phyloP scores from a whole-genome alignment of 1,140 invertebrate species.

The Bacillus rossius region DNA sequence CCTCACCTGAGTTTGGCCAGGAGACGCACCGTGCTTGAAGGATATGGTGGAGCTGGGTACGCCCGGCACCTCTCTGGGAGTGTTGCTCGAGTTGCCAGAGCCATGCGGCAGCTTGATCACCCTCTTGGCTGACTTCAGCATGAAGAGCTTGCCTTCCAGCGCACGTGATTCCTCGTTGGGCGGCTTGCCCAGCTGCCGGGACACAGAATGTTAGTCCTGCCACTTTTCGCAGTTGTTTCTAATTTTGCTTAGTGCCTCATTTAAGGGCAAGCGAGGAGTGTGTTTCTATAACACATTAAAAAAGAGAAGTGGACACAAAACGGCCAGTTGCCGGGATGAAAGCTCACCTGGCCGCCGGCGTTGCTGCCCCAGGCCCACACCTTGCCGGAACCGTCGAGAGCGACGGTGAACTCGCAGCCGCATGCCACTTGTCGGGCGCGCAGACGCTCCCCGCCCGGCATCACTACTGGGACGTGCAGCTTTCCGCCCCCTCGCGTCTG shows the following conservation, averaged over 20 bases:
- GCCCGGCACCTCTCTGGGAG: constrained; percentile 42
- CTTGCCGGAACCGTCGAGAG: constrained; percentile 49
- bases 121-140: constrained; percentile 45
- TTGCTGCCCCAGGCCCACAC: constrained; percentile 61
- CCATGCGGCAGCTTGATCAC: constrained; percentile 44
- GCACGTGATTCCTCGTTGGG: constrained; percentile 36
- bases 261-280: neutral
- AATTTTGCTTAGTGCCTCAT: neutral
- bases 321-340: too few species aligned
- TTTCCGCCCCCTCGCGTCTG: too few species aligned
- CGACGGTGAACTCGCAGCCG: constrained; percentile 66
- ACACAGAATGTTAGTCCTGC: too few species aligned
- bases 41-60: constrained; percentile 37
- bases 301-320: too few species aligned
- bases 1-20: too few species aligned
- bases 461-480: neutral
- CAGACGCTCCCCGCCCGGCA: neutral
- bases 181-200: constrained; percentile 36
- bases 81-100: constrained; percentile 39
- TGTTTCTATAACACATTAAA: too few species aligned
- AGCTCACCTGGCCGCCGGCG: constrained; percentile 48
- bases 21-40: neutral
- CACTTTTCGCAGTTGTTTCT: too few species aligned
- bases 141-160: constrained; percentile 41
- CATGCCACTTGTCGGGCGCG: constrained; percentile 33